Percentiles rank a stretch among this genome's conserved stretches.
Conservation (phyloP, 2,888 invertebrate genomes). For the Ormyrus labotus region DNA sequence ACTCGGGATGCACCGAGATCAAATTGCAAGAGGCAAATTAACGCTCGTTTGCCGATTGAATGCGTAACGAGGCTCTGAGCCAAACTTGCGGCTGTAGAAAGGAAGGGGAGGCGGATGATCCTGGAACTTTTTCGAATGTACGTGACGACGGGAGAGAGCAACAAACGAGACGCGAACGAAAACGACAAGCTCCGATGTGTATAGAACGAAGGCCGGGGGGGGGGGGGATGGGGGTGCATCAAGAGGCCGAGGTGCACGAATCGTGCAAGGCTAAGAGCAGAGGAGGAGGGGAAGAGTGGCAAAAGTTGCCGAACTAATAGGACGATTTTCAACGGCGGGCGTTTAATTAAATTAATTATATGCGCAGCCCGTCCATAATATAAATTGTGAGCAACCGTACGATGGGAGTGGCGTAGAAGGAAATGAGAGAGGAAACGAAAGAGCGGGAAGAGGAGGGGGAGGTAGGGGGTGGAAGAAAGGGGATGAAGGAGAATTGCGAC, state of each 20-base stretch:
- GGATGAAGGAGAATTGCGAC: conserved; percentile 48
- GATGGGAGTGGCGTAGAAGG: conserved; percentile 43
- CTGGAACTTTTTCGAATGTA: conserved; percentile 59
- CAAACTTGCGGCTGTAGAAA: conserved; percentile 6
- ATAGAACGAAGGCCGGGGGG: not conserved
- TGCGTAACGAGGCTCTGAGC: not conserved
- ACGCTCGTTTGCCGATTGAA: conserved; percentile 34
- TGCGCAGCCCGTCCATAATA: conserved; percentile 73
- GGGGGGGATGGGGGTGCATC: conserved; percentile 32
- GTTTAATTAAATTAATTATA: conserved; percentile 76
- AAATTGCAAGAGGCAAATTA: conserved; percentile 19
- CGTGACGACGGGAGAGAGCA: conserved; percentile 41
- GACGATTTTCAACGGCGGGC: conserved; percentile 72
- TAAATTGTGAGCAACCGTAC: conserved; percentile 70
- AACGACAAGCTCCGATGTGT: conserved; percentile 6
- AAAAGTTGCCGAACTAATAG: conserved; percentile 71
- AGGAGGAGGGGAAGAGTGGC: conserved; percentile 58
- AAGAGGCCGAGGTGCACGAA: conserved; percentile 55
- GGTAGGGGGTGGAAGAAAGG: conserved; percentile 53
- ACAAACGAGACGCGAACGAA: conserved; percentile 59
- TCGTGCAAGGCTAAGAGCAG: conserved; percentile 23
- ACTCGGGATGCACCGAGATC: not conserved
- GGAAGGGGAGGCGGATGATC: conserved; percentile 36
- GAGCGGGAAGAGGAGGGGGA: conserved; percentile 47
- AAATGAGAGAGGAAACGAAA: conserved; percentile 51